Evolutionary conservation across 2,888 invertebrate genomes (phyloP).

Genomic region (Apamea epomidion): DNA sequence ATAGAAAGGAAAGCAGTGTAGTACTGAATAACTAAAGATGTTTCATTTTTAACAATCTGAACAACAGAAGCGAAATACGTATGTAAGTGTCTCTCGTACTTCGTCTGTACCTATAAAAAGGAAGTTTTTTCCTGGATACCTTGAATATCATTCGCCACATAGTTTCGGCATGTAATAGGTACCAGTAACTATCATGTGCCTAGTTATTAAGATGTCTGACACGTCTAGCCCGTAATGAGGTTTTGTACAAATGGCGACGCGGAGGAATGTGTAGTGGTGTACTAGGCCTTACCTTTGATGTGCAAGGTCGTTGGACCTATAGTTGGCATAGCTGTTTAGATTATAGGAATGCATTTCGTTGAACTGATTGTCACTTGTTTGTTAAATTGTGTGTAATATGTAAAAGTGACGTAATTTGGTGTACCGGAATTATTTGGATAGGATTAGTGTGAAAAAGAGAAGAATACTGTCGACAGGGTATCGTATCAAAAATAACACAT

Average conservation of each 20-base stretch:
- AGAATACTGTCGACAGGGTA: background rate
- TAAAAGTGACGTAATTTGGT: background rate
- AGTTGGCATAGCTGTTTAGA: background rate
- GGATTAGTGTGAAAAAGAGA: too few relatives aligned
- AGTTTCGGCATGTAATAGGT: conserved; percentile 6
- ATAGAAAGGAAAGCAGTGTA: background rate
- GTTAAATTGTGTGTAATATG: background rate
- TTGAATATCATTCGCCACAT: background rate
- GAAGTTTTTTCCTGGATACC: background rate
- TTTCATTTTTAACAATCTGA: background rate
- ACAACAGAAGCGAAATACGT: background rate
- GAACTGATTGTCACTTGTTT: conserved; percentile 4
- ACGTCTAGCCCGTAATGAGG: conserved; percentile 57
- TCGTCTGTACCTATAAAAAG: background rate
- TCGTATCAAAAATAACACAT: too few relatives aligned
- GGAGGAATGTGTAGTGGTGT: conserved; percentile 39
- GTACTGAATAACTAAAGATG: background rate
- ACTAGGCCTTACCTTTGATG: conserved; percentile 35
- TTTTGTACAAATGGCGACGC: conserved; percentile 59
- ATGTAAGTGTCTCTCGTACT: background rate
- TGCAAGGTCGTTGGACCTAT: too few relatives aligned
- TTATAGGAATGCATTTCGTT: conserved; percentile 37
- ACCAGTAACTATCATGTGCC: background rate
- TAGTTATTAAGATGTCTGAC: conserved; percentile 51
- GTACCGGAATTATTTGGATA: background rate